These are phyloP conservation scores for Proctacanthus coquilletti DNA, from an alignment of 1,140 invertebrate genomes.

Conservation along the genomic window DNA sequence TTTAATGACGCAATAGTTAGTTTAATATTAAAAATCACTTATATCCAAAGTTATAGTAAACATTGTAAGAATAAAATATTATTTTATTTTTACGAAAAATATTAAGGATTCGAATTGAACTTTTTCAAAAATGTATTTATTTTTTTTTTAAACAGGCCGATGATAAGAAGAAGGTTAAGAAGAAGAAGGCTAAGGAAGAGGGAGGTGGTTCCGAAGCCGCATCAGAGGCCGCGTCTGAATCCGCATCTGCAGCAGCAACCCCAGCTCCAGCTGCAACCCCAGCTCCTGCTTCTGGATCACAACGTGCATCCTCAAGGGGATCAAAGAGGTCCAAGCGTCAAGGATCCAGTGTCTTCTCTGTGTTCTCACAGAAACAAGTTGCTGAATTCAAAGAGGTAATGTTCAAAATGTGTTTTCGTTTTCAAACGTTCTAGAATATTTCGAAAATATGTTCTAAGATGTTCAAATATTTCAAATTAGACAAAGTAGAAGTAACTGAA, in stretches of 20 bases:
- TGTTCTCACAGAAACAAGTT: constrained; percentile 89
- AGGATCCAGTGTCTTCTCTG: constrained; percentile 88
- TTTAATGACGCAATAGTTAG: too few species aligned
- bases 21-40: too few species aligned
- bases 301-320: constrained; percentile 40
- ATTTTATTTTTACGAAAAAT: constrained; percentile 1
- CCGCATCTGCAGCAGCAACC: constrained; percentile 38
- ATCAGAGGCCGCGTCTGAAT: constrained; percentile 38
- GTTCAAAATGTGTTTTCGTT: constrained; percentile 7
- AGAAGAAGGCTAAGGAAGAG: constrained; percentile 64
- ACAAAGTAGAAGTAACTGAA: not conserved
- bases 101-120: constrained; percentile 1
- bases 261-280: constrained; percentile 38
- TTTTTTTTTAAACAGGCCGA: constrained; percentile 40
- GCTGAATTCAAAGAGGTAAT: constrained; percentile 89
- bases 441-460: not conserved
- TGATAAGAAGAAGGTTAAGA: constrained; percentile 67
- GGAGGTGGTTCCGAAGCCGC: constrained; percentile 45
- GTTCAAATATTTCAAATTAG: not conserved
- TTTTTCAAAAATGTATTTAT: constrained; percentile 5
- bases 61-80: too few species aligned
- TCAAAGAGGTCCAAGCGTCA: constrained; percentile 67
- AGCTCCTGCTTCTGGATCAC: constrained; percentile 40
- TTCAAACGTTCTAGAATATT: not conserved
- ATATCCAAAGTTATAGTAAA: too few species aligned